Evolutionary conservation across 2,888 invertebrate genomes (phyloP), one percentile per base, ranked within the genome.

Genomic region (Synergus japonicus): DNA sequence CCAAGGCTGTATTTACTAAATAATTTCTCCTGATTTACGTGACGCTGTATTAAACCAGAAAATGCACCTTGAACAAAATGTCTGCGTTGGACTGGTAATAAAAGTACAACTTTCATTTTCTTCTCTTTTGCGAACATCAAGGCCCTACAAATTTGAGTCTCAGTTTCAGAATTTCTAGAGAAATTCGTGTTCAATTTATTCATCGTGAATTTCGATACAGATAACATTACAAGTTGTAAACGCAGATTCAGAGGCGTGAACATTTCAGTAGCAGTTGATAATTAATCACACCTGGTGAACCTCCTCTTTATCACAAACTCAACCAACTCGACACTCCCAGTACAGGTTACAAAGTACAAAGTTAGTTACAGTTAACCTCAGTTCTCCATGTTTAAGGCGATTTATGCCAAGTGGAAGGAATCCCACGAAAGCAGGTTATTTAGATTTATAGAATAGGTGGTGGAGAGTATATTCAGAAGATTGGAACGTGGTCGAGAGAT

Each of bases 281-380:
- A 73, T 73, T 54, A 73, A 73, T 73, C 73, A 73, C 54, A 73
- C 49, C 73, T 60, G 49, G 54, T 15, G 41, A 73, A 73, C 73
- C 54, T 54, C 37, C 73, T 73, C 54, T 73, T 73, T 37, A 73
- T 73, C 73, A 73, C 37, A 49, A 46, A 54, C 73, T 73, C n/a
- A 37, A 54, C 49, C 37, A 29, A 73, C 54, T 73, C n/a, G 54
- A 54, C 54, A 54, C 54, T 49, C 9, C 15, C 46, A 49, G 69
- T 13, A 29, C 46, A 41, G 54, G 9, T 29, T 73, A 73, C 54
- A 73, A 73, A 73, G 49, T 73, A 37, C 54, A 54, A 73, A 73
- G 37, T 73, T 54, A 37, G 73, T 73, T 73, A 54, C 54, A 73
- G 54, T 73, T 73, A 54, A 73, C 73, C 73, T 73, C 41, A 29